Evolutionary conservation across 2,113 vertebrate species (phyloP).

Genomic region (Illadopsis cleaveri): DNA sequence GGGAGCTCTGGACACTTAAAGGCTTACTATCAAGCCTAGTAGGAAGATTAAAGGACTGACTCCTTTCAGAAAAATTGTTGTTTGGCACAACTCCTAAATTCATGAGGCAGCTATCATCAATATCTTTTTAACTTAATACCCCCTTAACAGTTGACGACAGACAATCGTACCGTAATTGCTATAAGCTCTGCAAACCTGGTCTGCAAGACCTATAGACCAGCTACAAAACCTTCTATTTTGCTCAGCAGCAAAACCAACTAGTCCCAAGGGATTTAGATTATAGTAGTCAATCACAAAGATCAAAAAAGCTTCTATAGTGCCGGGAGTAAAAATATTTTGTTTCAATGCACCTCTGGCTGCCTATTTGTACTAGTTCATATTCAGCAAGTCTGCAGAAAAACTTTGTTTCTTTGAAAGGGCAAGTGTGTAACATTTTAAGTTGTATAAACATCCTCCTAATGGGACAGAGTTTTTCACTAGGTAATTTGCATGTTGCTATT

Average conservation of each 20-base stretch:
- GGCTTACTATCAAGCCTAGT: background rate
- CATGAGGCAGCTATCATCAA: accelerated
- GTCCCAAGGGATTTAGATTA: slow-evolving; percentile 18
- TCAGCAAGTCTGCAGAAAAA: background rate
- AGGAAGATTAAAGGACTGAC: background rate
- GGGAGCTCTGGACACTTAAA: background rate
- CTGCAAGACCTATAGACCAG: background rate
- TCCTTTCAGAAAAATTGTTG: background rate
- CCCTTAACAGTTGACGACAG: background rate
- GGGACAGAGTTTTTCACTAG: background rate
- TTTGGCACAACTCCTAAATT: background rate
- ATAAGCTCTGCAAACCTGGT: background rate
- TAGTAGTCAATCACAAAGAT: background rate
- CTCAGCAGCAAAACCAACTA: slow-evolving; percentile 29
- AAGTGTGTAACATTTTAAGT: background rate
- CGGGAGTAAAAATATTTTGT: background rate
- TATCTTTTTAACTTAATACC: background rate
- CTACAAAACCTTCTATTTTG: background rate
- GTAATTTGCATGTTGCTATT: background rate
- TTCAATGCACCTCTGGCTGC: background rate
- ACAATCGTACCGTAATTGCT: background rate
- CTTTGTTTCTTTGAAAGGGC: background rate
- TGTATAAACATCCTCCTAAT: background rate
- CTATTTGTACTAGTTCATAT: background rate
- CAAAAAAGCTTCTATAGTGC: background rate